Evolutionary conservation across 2,113 vertebrate species (phyloP).

Genomic region (Phylloscopus trochilus): DNA sequence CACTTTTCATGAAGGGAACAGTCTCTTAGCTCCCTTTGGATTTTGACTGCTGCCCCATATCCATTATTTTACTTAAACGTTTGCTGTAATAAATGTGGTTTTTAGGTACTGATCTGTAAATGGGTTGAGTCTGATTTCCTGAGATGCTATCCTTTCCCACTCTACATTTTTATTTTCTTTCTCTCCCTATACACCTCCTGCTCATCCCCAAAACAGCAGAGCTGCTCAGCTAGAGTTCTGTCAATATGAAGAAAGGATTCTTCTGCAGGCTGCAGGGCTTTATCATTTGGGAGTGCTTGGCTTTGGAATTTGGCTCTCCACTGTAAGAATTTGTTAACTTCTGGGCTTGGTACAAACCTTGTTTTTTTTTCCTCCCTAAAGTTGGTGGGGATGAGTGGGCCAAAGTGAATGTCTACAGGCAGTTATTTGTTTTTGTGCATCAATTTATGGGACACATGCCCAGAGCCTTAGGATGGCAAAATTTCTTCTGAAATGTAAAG

Average conservation of each 20-base stretch:
- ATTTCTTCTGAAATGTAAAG: background rate
- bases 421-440: background rate
- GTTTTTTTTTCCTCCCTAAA: background rate
- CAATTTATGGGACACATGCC: background rate
- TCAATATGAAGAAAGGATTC: background rate
- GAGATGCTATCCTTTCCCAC: background rate
- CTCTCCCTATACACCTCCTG: fast-evolving
- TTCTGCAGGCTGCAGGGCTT: background rate
- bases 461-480: background rate
- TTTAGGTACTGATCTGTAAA: background rate
- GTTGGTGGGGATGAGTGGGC: background rate
- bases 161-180: background rate
- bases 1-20: background rate
- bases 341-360: background rate
- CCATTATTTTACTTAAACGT: background rate
- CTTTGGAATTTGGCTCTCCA: background rate
- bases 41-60: background rate
- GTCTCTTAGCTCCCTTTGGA: background rate
- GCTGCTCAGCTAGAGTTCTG: background rate
- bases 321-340: background rate
- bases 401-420: background rate
- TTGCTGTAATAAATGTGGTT: background rate
- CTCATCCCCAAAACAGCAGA: background rate
- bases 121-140: background rate
- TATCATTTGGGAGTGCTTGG: background rate